Evolutionary conservation across 2,113 vertebrate genomes (phyloP), one percentile per base, ranked within the genome.

Genomic region (Chinchilla lanigera): DNA sequence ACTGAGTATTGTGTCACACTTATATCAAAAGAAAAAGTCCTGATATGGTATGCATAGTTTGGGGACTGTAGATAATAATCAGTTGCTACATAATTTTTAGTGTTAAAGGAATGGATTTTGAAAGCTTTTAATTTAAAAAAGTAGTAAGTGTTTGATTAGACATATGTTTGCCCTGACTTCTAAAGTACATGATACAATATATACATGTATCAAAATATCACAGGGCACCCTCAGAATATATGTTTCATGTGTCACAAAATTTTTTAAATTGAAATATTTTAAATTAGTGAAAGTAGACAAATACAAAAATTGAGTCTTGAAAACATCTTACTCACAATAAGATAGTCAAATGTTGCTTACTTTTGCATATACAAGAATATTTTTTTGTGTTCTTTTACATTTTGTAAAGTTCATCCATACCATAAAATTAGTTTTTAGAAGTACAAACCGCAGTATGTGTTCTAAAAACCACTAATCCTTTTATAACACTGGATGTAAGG

Each of bases 371-470:
- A 14, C 65, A 86, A 38, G 11, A 11, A 41, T 82, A 56, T 0
- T 77, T 86, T 69, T 5, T 41, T 78, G 20, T 78, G 47, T 33
- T 16, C 52, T 35, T 69, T 67, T 47, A 52, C 65, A 41, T 90
- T 82, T 90, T 73, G 35, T 69, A 44, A 83, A 7, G 13, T 56
- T 80, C 50, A 86, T 19, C 33, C 4, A 77, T 69, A 78, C 90
- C 24, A 7, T 67, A 92, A 78, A 60, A 92, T 58, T 80, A 38
- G 60, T 83, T 83, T 95, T 82, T 20, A 69, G 50, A 93, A 80
- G 10, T 77, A 92, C 28, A 88, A 95, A n/a, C 3, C 38, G 35
- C 58, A 93, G 87, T 35, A 4, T 28, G 1, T 93, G 10, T 47
- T 86, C n/a, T 38, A 0, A 63, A 92, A 87, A 69, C 1, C 30